A percentile compares a stretch with the other conserved stretches of the same genome.
phyloP scores from a whole-genome alignment of 2,113 vertebrate species.

The Cepphus grylle region DNA sequence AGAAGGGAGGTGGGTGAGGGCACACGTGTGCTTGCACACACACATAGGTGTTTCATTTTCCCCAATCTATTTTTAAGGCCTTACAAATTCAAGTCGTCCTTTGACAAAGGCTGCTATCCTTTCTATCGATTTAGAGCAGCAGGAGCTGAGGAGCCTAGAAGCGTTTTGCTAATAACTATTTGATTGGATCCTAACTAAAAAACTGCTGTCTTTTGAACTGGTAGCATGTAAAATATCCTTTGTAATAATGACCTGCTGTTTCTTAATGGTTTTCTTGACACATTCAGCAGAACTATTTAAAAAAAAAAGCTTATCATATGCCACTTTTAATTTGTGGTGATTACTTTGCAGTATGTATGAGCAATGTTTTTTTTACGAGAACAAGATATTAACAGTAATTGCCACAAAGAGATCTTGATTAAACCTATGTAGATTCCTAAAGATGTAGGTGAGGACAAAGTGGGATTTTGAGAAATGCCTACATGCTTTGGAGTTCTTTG shows the following conservation, averaged over 20 bases:
- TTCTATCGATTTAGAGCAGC: not conserved
- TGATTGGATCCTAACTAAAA: not conserved
- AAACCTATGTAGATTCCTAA: not conserved
- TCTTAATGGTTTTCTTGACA: not conserved
- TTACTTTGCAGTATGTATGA: not conserved
- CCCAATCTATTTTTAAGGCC: not conserved
- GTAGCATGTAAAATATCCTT: not conserved
- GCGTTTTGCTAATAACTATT: not conserved
- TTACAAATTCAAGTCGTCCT: not conserved
- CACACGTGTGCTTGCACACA: not conserved
- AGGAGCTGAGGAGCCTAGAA: not conserved
- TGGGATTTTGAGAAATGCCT: not conserved
- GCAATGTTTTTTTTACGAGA: conserved; percentile 2
- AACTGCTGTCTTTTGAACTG: not conserved
- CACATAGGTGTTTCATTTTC: not conserved
- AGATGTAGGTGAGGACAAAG: not conserved
- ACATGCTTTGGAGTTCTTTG: not conserved
- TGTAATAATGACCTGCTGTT: not conserved
- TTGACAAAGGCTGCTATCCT: not conserved
- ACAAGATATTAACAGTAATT: not conserved
- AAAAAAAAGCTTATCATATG: not conserved
- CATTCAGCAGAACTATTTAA: not conserved
- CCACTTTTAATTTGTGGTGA: conserved; percentile 1
- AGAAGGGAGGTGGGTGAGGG: not conserved
- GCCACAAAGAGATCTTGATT: not conserved